Evolutionary conservation across 2,113 vertebrate species (phyloP), one percentile per base, ranked within the genome.

Genomic region (Mormoops blainvillei): DNA sequence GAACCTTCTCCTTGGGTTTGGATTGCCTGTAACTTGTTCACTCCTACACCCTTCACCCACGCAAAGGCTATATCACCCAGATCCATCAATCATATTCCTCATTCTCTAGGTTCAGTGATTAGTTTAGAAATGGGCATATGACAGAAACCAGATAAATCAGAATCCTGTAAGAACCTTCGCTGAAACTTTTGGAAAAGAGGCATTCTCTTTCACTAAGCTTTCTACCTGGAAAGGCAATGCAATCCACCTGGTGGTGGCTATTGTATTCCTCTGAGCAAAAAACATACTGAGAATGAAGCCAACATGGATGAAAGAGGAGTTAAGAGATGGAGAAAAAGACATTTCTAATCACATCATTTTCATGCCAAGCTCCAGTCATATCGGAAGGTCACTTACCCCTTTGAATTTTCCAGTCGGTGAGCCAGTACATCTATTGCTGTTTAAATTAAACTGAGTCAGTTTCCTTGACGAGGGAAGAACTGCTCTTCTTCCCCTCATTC

Each of bases 81-180:
- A 14, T 43, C 5, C n/a, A 2, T 26, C 45, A 78, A 19, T 50
- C 22, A 63, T 68, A 33, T 48, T 36, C 33, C 41, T 91, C 10
- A 18, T 22, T 90, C 24, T 70, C 31, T 76, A 54, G 16, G 36
- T 10, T 56, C 28, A n/a, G 20, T 65, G 28, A 70, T 7, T 48
- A 12, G 48, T 28, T 41, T 36, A 70, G 16, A 4, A 20, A 1
- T 0, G 0, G 15, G 28, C 33, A 38, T 24, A 45, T 20, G 6
- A 54, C 20, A 28, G n/a, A 86, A 43, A 13, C 36, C 26, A 70
- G 20, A 38, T 58, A 76, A 76, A 38, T 31, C 26, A 36, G 2
- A 80, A 56, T 14, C 16, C 22, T 31, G 19, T 56, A 38, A 33
- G 45, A 83, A 36, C 4, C 3, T 86, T 63, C 4, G 24, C 31